Base-by-base conservation (phyloP, 2,888 invertebrate species). In the Tribolium freemani region DNA sequence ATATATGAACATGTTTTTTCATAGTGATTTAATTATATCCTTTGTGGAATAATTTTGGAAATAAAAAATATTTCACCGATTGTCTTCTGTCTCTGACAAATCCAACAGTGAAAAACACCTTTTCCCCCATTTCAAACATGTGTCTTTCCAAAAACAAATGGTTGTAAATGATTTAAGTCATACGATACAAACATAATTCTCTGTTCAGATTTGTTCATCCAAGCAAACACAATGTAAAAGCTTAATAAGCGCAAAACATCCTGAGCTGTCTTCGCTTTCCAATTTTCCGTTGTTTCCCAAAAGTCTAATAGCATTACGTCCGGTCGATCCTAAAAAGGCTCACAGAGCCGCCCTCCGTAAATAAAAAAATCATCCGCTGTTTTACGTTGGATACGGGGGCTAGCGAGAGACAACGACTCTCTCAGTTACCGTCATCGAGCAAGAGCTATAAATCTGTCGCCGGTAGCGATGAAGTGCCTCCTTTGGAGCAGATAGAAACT, bases 371-470 rank as follows among this genome's bases (percentile, higher is more conserved):
- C 68, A 72, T 54, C 30, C 60, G 45, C 50, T 45, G 48, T 68
- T 72, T 68, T 72, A 72, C 53, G 67, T 72, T 57, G 21, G 54
- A 61, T 54, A 61, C 60, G 50, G 50, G 48, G 68, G 50, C 31
- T 48, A 5, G 26, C 44, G 51, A 6, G 11, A 68, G 61, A 68
- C 67, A 72, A 72, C 58, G 56, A 48, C 56, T 72, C 68, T 61
- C 72, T 56, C 56, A 50, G 68, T 54, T 61, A 61, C 72, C 26
- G 46, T 72, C 67, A 61, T 66, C 64, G 60, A 38, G 67, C 38
- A 46, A 48, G 50, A 67, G 69, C 61, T 75, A 76, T 78, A 79
- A 79, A 79, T 78, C 79, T 78, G 79, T 79, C 78, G 77, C 72
- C 75, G 67, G 72, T 71, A 72, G 71, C 57, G 74, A 78, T 78